phyloP scores from a whole-genome alignment of 2,888 invertebrate genomes.

The Ceraclea dissimilis region DNA sequence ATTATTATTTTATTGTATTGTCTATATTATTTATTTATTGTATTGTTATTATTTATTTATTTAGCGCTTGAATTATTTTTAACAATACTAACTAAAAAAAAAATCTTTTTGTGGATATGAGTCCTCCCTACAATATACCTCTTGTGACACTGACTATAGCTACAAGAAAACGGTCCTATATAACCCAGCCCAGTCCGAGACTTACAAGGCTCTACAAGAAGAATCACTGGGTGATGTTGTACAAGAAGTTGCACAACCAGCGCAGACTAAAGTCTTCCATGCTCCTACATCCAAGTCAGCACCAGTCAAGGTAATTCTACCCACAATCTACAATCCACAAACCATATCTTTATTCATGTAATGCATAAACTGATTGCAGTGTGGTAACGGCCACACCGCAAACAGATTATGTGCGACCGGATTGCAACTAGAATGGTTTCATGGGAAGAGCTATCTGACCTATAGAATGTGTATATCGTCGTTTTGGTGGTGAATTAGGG shows the following conservation, averaged over 20 bases:
- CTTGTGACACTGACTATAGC: conserved; percentile 32
- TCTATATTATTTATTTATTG: background rate
- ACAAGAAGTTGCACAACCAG: conserved; percentile 64
- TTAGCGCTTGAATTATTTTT: conserved; percentile 21
- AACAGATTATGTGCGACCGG: no score
- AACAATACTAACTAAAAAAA: conserved; percentile 18
- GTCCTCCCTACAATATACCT: conserved; percentile 25
- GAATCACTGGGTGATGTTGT: conserved; percentile 56
- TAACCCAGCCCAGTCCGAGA: conserved; percentile 85
- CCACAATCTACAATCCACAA: no score
- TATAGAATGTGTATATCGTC: no score
- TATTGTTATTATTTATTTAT: background rate
- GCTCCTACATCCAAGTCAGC: conserved; percentile 49
- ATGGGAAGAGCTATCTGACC: no score
- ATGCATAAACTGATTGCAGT: no score
- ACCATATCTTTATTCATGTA: background rate
- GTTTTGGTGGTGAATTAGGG: no score
- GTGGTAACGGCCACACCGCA: background rate
- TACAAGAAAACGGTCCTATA: conserved; percentile 66
- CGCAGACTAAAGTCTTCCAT: conserved; percentile 69
- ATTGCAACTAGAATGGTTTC: no score
- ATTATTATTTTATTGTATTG: no score
- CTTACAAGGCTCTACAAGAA: conserved; percentile 80
- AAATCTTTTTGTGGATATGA: conserved; percentile 26
- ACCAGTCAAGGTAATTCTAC: conserved; percentile 23